Conservation (phyloP, 2,888 invertebrate species). For the Bruchidius siliquastri region DNA sequence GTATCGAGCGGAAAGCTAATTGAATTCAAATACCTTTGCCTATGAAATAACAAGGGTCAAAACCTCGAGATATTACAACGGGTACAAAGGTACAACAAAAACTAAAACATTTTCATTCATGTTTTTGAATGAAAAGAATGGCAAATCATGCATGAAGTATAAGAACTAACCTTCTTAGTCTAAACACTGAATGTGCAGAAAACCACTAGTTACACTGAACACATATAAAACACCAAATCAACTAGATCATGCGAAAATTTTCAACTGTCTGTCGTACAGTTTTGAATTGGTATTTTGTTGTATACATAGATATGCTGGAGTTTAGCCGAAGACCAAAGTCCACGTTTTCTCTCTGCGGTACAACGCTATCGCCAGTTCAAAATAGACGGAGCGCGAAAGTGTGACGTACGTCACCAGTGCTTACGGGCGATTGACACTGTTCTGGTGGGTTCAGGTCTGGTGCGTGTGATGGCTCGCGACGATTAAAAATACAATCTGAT, state of each 20-base stretch:
- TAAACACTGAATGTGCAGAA: background rate
- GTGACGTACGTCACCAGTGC: background rate
- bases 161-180: background rate
- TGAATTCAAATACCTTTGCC: background rate
- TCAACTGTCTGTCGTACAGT: conserved; percentile 6
- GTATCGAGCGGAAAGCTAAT: background rate
- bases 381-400: background rate
- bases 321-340: conserved; percentile 29
- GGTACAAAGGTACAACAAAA: background rate
- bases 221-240: background rate
- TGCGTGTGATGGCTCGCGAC: background rate
- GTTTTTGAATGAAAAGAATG: background rate
- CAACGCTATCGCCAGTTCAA: background rate
- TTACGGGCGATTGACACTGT: background rate
- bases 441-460: background rate
- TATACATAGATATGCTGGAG: conserved; percentile 18
- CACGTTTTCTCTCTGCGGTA: conserved; percentile 19
- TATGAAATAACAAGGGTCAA: background rate
- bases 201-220: background rate
- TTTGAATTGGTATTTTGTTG: conserved; percentile 15
- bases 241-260: background rate
- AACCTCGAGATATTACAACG: background rate
- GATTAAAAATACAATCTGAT: background rate
- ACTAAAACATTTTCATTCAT: background rate
- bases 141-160: background rate